Evolutionary conservation across 2,888 invertebrate genomes (phyloP).

Genomic region (Caradrina kadenii): DNA sequence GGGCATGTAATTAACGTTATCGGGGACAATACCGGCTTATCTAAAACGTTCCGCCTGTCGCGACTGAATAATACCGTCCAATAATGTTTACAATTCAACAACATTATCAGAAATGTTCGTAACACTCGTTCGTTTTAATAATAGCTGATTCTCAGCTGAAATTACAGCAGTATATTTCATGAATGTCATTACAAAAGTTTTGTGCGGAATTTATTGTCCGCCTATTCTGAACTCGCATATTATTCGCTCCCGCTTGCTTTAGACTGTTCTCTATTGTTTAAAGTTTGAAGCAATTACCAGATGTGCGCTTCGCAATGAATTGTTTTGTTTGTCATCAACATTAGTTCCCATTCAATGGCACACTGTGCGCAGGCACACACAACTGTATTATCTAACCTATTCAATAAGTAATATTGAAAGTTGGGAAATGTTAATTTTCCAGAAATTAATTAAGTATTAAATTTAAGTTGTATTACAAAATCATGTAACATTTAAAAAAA

Average conservation of each 20-base stretch:
- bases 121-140: conserved; percentile 37
- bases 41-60: conserved; percentile 71
- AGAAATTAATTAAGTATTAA: background rate
- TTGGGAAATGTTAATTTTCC: background rate
- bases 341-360: conserved; percentile 45
- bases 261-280: conserved; percentile 33
- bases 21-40: conserved; percentile 76
- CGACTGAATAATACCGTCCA: conserved; percentile 70
- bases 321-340: conserved; percentile 61
- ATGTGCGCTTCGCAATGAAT: conserved; percentile 54
- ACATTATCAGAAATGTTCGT: conserved; percentile 66
- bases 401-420: background rate
- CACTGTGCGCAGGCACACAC: conserved; percentile 31
- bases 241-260: conserved; percentile 11
- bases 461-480: background rate
- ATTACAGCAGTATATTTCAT: conserved; percentile 22
- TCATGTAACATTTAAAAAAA: conserved; percentile 48
- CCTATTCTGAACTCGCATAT: conserved; percentile 7
- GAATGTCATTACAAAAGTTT: conserved; percentile 6
- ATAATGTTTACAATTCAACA: conserved; percentile 69
- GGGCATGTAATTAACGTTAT: conserved; percentile 71
- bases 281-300: conserved; percentile 46
- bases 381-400: conserved; percentile 13
- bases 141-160: conserved; percentile 22
- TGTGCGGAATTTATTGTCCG: conserved; percentile 9